These are phyloP conservation scores for Caenorhabditis sp. DNA, from an alignment of 2,888 invertebrate genomes.

Conservation along the genomic window DNA sequence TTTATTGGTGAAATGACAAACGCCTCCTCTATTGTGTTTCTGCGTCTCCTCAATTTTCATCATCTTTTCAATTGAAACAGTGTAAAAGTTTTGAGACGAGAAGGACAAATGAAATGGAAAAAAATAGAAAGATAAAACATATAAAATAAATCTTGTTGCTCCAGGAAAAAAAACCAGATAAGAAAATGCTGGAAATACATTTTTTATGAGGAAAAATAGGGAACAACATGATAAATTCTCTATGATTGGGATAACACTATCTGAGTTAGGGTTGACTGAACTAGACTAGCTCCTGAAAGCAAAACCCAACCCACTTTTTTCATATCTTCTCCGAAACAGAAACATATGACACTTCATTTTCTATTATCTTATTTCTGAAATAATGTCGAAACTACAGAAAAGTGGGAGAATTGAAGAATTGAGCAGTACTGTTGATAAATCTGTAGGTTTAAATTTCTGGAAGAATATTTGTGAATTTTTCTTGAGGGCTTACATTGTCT, in stretches of 20 bases:
- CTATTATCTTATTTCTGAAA: not conserved
- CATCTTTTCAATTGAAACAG: not conserved
- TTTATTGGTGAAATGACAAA: not conserved
- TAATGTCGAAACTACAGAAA: conserved; percentile 31
- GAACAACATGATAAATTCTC: not conserved
- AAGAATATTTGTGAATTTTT: too few species aligned
- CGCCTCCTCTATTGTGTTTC: not conserved
- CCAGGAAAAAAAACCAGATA: not conserved
- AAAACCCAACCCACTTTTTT: not conserved
- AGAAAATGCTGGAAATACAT: not conserved
- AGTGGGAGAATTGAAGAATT: conserved; percentile 21
- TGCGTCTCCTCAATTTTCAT: not conserved
- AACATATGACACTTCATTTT: not conserved
- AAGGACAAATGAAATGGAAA: not conserved
- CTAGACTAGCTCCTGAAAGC: too few species aligned
- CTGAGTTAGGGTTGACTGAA: too few species aligned
- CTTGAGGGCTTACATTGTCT: too few species aligned
- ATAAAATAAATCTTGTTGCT: not conserved
- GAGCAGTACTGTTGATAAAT: conserved; percentile 30
- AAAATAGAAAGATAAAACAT: not conserved
- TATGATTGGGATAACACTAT: not conserved
- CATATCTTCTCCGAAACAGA: not conserved
- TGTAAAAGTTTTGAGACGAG: not conserved
- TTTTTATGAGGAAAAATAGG: not conserved
- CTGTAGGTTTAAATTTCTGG: conserved; percentile 12